These are phyloP conservation scores for Sialia sialis DNA, from an alignment of 2,113 vertebrate genomes.

Conservation along the genomic window DNA sequence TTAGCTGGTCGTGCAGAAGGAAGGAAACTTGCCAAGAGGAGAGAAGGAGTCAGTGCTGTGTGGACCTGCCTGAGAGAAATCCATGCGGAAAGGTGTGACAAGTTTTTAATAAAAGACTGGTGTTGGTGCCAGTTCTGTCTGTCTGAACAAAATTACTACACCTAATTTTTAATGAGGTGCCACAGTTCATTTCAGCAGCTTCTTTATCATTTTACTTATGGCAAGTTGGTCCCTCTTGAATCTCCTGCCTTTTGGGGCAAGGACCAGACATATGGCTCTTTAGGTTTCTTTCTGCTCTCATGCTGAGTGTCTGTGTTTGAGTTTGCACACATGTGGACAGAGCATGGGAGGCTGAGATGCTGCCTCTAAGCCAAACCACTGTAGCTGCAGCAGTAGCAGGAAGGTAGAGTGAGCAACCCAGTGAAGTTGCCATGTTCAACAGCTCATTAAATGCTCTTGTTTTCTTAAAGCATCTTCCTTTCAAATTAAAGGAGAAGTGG, in stretches of 20 bases:
- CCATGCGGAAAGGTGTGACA: too few relatives aligned
- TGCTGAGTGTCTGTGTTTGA: fast-evolving
- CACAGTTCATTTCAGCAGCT: neutral
- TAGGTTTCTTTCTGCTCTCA: neutral
- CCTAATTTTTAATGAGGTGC: neutral
- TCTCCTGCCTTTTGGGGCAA: neutral
- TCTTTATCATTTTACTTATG: neutral
- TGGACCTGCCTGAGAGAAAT: too few relatives aligned
- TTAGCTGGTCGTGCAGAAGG: too few relatives aligned
- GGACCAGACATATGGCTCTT: neutral
- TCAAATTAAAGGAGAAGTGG: neutral
- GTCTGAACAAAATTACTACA: too few relatives aligned
- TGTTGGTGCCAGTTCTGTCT: too few relatives aligned
- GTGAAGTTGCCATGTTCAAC: neutral
- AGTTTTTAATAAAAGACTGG: too few relatives aligned
- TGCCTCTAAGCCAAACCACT: neutral
- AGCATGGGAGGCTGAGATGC: neutral
- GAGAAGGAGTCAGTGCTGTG: too few relatives aligned
- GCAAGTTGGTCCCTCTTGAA: neutral
- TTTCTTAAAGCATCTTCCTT: neutral
- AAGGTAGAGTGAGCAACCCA: fast-evolving
- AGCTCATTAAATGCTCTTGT: neutral
- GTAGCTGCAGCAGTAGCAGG: neutral
- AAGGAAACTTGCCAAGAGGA: too few relatives aligned
- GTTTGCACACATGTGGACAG: neutral